Conservation (phyloP, 2,888 invertebrate species). For the Drosophila mulleri region DNA sequence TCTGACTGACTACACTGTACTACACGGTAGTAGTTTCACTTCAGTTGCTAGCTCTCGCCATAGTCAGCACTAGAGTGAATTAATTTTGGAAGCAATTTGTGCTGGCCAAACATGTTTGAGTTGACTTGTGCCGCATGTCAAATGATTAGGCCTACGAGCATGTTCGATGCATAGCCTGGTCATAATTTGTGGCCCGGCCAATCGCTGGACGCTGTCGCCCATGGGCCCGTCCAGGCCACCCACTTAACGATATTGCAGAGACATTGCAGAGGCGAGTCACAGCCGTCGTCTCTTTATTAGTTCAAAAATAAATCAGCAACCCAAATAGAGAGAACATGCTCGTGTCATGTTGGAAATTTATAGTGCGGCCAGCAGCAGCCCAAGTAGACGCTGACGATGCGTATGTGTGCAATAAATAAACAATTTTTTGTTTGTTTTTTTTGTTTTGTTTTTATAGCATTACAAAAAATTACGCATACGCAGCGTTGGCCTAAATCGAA, state of each 20-base stretch:
- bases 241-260: conserved; percentile 53
- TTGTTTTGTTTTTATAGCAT: not conserved
- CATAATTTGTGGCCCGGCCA: conserved; percentile 27
- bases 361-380: conserved; percentile 33
- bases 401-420: conserved; percentile 37
- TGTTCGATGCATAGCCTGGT: conserved; percentile 19
- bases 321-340: conserved; percentile 34
- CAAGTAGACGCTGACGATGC: conserved; percentile 13
- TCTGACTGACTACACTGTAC: too few species aligned
- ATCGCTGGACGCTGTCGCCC: not conserved
- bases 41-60: too few species aligned
- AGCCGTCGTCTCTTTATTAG: conserved; percentile 49
- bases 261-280: conserved; percentile 16
- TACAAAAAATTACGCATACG: conserved; percentile 33
- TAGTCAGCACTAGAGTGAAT: not conserved
- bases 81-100: not conserved
- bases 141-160: conserved; percentile 37
- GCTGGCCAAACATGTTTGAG: conserved; percentile 24
- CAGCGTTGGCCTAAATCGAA: conserved; percentile 3
- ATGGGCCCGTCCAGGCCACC: conserved; percentile 3
- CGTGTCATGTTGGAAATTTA: conserved; percentile 64
- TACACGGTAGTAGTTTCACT: too few species aligned
- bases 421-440: conserved; percentile 10
- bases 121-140: conserved; percentile 29
- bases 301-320: conserved; percentile 61